These are phyloP conservation scores for Cetoscarus ocellatus DNA, from an alignment of 2,797 vertebrate species.

Conservation along the genomic window DNA sequence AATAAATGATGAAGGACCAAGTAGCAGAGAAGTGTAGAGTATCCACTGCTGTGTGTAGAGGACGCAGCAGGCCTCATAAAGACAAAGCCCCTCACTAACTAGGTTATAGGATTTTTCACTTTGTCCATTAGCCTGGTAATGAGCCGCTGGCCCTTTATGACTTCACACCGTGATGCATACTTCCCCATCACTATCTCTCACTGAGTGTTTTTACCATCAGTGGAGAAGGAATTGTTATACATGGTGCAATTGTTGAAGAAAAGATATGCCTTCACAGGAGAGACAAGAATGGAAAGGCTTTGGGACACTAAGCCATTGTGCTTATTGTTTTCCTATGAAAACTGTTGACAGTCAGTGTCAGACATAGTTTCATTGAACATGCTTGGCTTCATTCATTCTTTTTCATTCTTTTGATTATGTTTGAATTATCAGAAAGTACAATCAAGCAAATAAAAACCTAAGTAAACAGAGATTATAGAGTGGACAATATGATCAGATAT, in stretches of 20 bases:
- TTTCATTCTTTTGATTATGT: no score
- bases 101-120: conserved; percentile 56
- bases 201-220: conserved; percentile 3
- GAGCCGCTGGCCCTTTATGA: conserved; percentile 64
- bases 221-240: not conserved
- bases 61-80: conserved; percentile 31
- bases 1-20: not conserved
- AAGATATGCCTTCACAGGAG: not conserved
- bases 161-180: conserved; percentile 26
- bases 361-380: no score
- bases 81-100: conserved; percentile 48
- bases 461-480: no score
- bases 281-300: not conserved
- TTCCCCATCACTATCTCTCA: conserved; percentile 16
- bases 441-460: no score
- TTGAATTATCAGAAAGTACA: no score
- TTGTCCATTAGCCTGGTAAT: conserved; percentile 68
- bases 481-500: no score
- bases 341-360: not conserved
- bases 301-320: not conserved
- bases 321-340: not conserved
- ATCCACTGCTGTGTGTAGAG: no score
- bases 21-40: not conserved
- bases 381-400: no score
- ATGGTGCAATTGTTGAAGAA: not conserved